Evolutionary conservation across 2,113 vertebrate genomes (phyloP), one percentile per base, ranked within the genome.

Genomic region (Rallus limicola): DNA sequence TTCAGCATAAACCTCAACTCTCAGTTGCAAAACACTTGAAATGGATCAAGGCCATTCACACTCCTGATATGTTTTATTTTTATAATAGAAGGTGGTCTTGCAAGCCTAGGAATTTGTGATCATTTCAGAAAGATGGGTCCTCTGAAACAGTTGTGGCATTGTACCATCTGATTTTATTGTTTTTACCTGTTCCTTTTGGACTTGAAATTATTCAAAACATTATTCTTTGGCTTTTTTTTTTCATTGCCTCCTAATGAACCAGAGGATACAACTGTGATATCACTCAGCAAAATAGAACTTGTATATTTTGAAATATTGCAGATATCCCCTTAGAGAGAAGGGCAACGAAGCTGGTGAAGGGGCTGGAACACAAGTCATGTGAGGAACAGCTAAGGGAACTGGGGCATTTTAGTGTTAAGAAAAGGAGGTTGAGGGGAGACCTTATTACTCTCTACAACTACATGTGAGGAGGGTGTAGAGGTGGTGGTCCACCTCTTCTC

Each of bases 181-280:
- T 84, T 84, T 93, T 64, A 40, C 94, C 55, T 84, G 11, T 68
- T 69, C 4, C 31, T 94, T 94, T 80, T 82, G 34, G 55, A 33
- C 50, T 88, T 96, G 65, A 93, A 97, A 95, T 95, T 93, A 92
- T 96, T 97, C 28, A 90, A 72, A 86, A 36, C 18, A 6, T 63
- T 93, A 92, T 90, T 86, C 53, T 94, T 69, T 62, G 16, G 1
- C 5, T 16, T 36, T 42, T 16, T 36, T 42, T 86, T 92, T 23
- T 86, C 40, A 26, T 70, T 85, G 56, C 17, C 10, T 88, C 6
- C 68, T 85, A 83, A 70, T 79, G 65, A 68, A 85, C 48, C 36
- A 84, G 26, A 82, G 16, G 31, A 65, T 11, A 85, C 82, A 92
- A 62, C 23, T 14, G 6, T 56, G 7, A 10, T 62, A 50, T 82